Evolutionary conservation across 2,113 vertebrate species (phyloP).

Genomic region (Hemibates koningsi): DNA sequence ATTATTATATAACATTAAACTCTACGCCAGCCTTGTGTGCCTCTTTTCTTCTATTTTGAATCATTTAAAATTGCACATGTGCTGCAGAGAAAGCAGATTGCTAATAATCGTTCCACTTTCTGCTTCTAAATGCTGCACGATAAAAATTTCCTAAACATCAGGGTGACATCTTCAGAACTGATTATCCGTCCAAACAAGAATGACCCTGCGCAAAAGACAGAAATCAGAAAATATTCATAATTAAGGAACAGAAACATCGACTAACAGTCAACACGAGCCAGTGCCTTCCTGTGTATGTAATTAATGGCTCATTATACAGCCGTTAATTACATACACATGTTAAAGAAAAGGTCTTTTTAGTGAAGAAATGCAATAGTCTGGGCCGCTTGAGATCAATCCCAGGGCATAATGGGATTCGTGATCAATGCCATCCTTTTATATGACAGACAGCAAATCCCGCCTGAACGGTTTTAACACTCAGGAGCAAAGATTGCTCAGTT

Average conservation of each 20-base stretch:
- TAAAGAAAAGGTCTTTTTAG: neutral
- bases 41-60: neutral
- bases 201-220: neutral
- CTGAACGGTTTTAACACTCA: neutral
- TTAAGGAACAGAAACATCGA: neutral
- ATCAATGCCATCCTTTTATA: constrained; percentile 26
- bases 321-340: neutral
- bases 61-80: neutral
- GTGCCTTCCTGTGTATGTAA: neutral
- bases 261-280: neutral
- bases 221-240: neutral
- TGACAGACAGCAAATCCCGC: constrained; percentile 1
- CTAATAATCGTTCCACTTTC: neutral
- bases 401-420: constrained; percentile 11
- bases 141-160: neutral
- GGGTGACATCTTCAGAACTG: neutral
- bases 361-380: neutral
- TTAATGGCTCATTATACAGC: neutral
- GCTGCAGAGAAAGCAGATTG: neutral
- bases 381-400: neutral
- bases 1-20: neutral
- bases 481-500: neutral
- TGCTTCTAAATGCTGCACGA: neutral
- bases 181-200: neutral
- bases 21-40: neutral